Base-by-base conservation (phyloP, 2,888 invertebrate genomes). In the Neoscelio sp. region DNA sequence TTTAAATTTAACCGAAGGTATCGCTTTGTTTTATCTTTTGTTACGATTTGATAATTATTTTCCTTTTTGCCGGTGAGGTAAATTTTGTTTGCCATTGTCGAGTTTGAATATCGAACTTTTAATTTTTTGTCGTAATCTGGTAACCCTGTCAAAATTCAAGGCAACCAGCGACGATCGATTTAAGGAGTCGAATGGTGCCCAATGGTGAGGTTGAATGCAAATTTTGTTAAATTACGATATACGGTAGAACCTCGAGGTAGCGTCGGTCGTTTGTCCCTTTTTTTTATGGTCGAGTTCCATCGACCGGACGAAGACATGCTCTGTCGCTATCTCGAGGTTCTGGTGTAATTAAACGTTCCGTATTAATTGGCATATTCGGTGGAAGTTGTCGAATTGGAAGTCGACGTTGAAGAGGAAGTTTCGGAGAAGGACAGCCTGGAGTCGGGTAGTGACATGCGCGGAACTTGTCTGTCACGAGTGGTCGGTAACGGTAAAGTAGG, bases 401-500 rank as follows among this genome's bases (percentile, higher is more conserved):
- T n/a, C n/a, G n/a, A n/a, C n/a, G n/a, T n/a, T n/a, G n/a, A 42
- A 42, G 42, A 17, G 7, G 8, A 8, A 2, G 30, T 30, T 30
- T 2, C 30, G 30, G 3, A 50, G 30, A 50, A 50, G 30, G 15
- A 30, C 6, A n/a, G 8, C n/a, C n/a, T n/a, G n/a, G n/a, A n/a
- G n/a, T n/a, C n/a, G n/a, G n/a, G n/a, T n/a, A n/a, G n/a, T n/a
- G 13, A 15, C 38, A 38, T 38, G 38, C 38, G 38, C 38, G 7
- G 13, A 5, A 15, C 1, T 2, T 8, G 28, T 26, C 23, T 13
- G 23, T 23, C 23, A 18, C 40, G n/a, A 64, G 60, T 44, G 17
- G 18, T 15, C 17, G 15, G 8, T 65, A 74, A 74, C 73, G 73
- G 64, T 46, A 38, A 6, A 48, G 38, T 64, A 46, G 73, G 73